A percentile compares a stretch with the other conserved stretches of the same genome.
phyloP scores from a whole-genome alignment of 2,888 invertebrate genomes.

The Rotaria magnacalcarata region DNA sequence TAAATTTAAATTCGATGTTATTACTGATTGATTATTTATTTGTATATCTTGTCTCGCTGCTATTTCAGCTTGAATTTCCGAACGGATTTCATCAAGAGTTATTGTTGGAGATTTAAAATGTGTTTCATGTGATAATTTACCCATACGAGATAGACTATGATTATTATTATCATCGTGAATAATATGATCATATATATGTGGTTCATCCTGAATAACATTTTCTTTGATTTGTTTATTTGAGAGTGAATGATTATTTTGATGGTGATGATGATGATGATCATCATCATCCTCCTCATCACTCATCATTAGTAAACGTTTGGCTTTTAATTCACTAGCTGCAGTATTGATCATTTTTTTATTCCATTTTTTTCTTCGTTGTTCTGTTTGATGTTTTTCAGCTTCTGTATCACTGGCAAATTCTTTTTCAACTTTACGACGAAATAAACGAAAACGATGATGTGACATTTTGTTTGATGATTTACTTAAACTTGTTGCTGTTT shows the following conservation, averaged over 20 bases:
- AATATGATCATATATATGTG: constrained; percentile 31
- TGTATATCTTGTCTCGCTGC: constrained; percentile 27
- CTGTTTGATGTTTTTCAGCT: constrained; percentile 23
- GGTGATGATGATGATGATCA: neutral
- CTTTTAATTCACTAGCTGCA: neutral
- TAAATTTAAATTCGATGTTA: neutral
- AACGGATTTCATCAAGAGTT: constrained; percentile 27
- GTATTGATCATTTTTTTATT: neutral
- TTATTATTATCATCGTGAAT: neutral
- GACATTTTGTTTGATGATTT: neutral
- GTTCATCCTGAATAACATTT: neutral
- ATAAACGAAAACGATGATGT: constrained; percentile 14
- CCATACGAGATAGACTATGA: neutral
- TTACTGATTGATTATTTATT: neutral
- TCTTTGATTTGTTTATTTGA: neutral
- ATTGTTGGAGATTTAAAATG: neutral
- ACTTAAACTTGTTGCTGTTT: neutral
- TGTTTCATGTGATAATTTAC: constrained; percentile 11
- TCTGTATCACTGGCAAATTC: constrained; percentile 21
- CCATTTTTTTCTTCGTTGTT: constrained; percentile 34
- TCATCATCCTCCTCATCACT: constrained; percentile 29
- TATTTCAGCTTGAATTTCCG: constrained; percentile 24
- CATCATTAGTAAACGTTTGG: constrained; percentile 2
- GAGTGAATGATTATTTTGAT: too few relatives aligned
- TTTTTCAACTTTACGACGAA: constrained; percentile 4